A percentile compares a stretch with the other conserved stretches of the same genome.
Conservation (phyloP, 2,797 vertebrate species). For the Hippopotamyrus pictus region DNA sequence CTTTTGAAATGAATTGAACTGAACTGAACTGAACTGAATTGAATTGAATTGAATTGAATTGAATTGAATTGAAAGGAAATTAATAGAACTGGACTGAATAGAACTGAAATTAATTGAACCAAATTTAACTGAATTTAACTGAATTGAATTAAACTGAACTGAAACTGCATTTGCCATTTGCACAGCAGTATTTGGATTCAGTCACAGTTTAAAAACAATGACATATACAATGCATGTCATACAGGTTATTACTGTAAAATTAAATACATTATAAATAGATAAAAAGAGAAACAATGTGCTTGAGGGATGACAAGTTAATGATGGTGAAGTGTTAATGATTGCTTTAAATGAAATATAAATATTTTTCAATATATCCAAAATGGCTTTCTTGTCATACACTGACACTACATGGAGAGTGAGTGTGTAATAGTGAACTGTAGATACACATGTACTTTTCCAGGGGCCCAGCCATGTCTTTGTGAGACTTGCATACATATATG, state of each 20-base stretch:
- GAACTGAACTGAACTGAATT: not conserved
- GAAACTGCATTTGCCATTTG: not conserved
- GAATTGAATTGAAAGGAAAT: not conserved
- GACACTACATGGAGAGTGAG: not conserved
- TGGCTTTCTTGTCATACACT: not conserved
- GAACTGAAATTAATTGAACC: not conserved
- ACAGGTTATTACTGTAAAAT: not conserved
- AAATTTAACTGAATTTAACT: not conserved
- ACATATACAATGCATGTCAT: not conserved
- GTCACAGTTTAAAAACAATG: not conserved
- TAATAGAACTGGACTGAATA: not conserved
- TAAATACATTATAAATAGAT: not conserved
- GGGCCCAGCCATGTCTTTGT: not conserved
- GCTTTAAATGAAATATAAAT: not conserved
- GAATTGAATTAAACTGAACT: not conserved
- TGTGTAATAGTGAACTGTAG: not conserved
- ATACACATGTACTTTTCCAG: not conserved
- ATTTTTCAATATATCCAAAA: not conserved
- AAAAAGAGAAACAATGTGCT: not conserved
- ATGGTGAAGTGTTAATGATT: not conserved
- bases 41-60: not conserved
- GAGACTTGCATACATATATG: not conserved
- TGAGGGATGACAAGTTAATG: not conserved
- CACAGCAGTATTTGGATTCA: not conserved
- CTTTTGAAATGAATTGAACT: not conserved